phyloP scores from a whole-genome alignment of 1,140 invertebrate species.

The Hylaeus volcanicus region DNA sequence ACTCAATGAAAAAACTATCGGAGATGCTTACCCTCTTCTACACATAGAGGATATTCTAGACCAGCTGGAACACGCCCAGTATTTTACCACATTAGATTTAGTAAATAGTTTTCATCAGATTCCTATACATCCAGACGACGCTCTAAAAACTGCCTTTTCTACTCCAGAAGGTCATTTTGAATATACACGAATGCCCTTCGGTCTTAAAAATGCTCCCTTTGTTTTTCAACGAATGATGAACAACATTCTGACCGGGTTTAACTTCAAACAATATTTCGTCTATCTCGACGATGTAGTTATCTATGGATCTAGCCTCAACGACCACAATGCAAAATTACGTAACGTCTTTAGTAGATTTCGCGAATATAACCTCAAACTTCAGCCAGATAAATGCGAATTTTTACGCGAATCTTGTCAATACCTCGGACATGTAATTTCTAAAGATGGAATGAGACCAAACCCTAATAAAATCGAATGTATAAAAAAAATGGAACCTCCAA shows the following conservation, averaged over 20 bases:
- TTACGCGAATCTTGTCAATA: background rate
- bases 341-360: background rate
- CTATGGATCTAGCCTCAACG: background rate
- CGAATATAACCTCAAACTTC: background rate
- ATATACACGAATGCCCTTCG: slow-evolving; percentile 17
- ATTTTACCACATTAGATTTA: slow-evolving; percentile 2
- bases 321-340: background rate
- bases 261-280: background rate
- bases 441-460: background rate
- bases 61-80: slow-evolving; percentile 17
- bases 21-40: slow-evolving; percentile 2
- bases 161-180: slow-evolving; percentile 1
- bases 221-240: background rate
- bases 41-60: slow-evolving; percentile 33
- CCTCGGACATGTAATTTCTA: slow-evolving; percentile 5
- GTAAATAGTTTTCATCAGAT: slow-evolving; percentile 17
- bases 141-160: slow-evolving; percentile 7
- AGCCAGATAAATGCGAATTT: background rate
- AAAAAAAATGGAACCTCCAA: background rate
- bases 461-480: background rate
- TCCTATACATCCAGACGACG: background rate
- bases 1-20: slow-evolving; percentile 14
- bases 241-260: background rate
- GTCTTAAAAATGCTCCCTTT: background rate
- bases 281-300: slow-evolving; percentile 4